Conservation (phyloP, 2,797 vertebrate genomes). For the Falco cherrug region DNA sequence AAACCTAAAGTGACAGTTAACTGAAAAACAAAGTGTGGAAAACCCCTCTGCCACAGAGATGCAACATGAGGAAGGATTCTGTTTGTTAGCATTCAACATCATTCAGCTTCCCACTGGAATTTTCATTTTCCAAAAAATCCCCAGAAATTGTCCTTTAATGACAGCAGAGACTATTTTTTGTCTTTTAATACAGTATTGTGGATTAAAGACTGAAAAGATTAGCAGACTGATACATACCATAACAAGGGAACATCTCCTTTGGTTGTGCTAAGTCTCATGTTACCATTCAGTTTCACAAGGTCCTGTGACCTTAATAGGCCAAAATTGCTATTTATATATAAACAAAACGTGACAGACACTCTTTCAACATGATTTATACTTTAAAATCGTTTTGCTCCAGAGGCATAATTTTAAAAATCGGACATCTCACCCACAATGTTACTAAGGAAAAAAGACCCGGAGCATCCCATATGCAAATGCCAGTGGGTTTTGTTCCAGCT, state of each 20-base stretch:
- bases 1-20: background rate
- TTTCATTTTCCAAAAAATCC: background rate
- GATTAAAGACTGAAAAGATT: constrained; percentile 44
- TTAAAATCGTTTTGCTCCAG: background rate
- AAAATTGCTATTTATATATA: background rate
- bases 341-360: background rate
- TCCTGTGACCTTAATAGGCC: background rate
- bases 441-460: background rate
- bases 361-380: background rate
- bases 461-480: background rate
- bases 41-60: background rate
- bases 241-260: constrained; percentile 14
- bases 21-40: background rate
- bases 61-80: background rate
- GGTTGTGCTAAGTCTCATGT: background rate
- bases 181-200: constrained; percentile 23
- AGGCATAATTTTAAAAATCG: background rate
- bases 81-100: background rate
- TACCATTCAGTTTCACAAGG: background rate
- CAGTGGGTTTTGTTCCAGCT: background rate
- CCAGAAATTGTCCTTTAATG: background rate
- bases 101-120: background rate
- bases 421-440: background rate
- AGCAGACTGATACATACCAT: constrained; percentile 24
- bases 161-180: constrained; percentile 19